These are phyloP conservation scores for Loripinus fragilis DNA, from an alignment of 2,888 invertebrate species.

Conservation along the genomic window DNA sequence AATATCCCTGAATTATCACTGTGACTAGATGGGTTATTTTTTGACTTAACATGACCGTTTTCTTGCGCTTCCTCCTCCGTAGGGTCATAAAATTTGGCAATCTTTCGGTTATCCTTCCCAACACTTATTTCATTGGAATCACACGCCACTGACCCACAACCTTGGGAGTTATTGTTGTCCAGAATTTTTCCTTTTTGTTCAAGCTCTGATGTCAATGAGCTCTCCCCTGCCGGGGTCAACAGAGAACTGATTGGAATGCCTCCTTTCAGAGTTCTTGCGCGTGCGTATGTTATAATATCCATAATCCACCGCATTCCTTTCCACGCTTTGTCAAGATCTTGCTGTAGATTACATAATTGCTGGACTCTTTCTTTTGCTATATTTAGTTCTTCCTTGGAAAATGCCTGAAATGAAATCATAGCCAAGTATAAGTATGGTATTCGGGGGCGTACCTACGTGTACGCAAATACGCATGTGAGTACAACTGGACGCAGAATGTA, in stretches of 20 bases:
- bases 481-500: too few species aligned
- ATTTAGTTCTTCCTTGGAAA: slow-evolving; percentile 94
- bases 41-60: slow-evolving; percentile 51
- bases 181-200: slow-evolving; percentile 56
- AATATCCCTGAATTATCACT: slow-evolving; percentile 82
- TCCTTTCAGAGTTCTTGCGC: slow-evolving; percentile 87
- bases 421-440: too few species aligned
- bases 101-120: slow-evolving; percentile 76
- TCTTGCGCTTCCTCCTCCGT: slow-evolving; percentile 67
- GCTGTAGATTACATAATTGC: slow-evolving; percentile 93
- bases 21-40: slow-evolving; percentile 39
- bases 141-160: slow-evolving; percentile 52
- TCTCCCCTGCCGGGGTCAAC: slow-evolving; percentile 44
- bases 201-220: slow-evolving; percentile 43
- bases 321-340: slow-evolving; percentile 94
- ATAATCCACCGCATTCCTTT: slow-evolving; percentile 97
- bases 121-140: slow-evolving; percentile 77
- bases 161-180: slow-evolving; percentile 71
- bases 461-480: too few species aligned
- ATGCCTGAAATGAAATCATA: slow-evolving; percentile 86
- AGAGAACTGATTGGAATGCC: slow-evolving; percentile 82
- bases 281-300: slow-evolving; percentile 96
- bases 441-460: too few species aligned
- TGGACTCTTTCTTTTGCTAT: slow-evolving; percentile 93
- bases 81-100: slow-evolving; percentile 80